Conservation (phyloP, 2,797 vertebrate species). For the Nannoperca obscura region DNA sequence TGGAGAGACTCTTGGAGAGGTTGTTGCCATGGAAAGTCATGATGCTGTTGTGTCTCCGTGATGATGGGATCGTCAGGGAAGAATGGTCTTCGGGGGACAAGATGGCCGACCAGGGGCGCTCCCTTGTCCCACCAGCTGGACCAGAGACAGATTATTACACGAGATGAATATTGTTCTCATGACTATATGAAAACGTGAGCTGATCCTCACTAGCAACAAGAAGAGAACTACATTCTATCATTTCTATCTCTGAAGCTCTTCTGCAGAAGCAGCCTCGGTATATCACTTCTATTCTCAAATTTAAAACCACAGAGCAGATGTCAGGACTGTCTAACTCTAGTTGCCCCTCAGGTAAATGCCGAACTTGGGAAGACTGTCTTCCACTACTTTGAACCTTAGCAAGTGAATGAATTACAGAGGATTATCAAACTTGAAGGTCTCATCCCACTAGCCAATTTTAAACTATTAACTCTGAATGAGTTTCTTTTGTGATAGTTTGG, state of each 20-base stretch:
- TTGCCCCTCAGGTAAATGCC: neutral
- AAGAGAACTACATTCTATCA: neutral
- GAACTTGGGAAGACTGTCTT: neutral
- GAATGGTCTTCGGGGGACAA: conserved; percentile 88
- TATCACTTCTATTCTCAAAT: neutral
- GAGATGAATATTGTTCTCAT: neutral
- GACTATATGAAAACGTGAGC: neutral
- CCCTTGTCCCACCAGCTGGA: conserved; percentile 89
- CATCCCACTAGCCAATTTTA: neutral
- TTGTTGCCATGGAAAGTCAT: conserved; percentile 88
- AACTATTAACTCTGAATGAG: neutral
- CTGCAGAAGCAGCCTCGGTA: neutral
- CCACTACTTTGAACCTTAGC: neutral
- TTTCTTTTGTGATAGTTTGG: neutral
- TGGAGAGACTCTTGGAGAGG: conserved; percentile 97
- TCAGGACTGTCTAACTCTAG: neutral
- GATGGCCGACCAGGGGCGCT: conserved; percentile 94
- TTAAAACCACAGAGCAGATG: neutral
- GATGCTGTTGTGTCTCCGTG: conserved; percentile 86
- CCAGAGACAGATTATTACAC: conserved; percentile 10
- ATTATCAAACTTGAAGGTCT: neutral
- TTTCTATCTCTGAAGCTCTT: neutral
- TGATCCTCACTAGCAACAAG: neutral
- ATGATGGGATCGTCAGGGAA: conserved; percentile 70
- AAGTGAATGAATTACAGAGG: neutral